phyloP scores from a whole-genome alignment of 2,797 vertebrate genomes.

The Prionace glauca region DNA sequence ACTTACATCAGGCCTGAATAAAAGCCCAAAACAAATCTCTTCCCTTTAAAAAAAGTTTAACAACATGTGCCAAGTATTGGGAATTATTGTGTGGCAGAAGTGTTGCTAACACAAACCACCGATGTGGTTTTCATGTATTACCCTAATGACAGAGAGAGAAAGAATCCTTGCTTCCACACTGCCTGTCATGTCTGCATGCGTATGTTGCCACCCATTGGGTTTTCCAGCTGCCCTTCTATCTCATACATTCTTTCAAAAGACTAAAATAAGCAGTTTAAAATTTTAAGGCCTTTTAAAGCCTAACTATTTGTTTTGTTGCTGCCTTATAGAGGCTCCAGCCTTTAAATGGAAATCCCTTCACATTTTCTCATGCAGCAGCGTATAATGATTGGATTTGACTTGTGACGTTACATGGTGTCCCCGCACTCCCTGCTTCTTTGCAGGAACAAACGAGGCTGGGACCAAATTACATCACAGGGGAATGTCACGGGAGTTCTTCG shows the following conservation, averaged over 20 bases:
- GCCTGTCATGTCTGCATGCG: background rate
- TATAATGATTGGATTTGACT: background rate
- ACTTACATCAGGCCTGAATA: background rate
- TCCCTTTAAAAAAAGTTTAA: background rate
- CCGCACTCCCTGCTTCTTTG: background rate
- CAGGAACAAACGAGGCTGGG: background rate
- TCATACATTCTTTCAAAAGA: background rate
- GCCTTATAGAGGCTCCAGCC: background rate
- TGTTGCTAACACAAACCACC: background rate
- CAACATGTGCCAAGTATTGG: background rate
- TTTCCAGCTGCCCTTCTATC: background rate
- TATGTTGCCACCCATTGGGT: background rate
- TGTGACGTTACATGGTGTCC: background rate
- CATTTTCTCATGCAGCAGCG: background rate
- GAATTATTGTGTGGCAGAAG: background rate
- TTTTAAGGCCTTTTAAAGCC: background rate
- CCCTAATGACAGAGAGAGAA: background rate
- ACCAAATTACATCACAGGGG: background rate
- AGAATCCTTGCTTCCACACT: background rate
- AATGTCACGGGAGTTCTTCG: background rate
- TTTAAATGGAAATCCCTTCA: background rate
- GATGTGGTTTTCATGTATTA: background rate
- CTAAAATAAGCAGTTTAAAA: background rate
- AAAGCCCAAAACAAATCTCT: background rate
- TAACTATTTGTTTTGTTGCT: background rate